Conservation (phyloP, 35 echinoderm and acorn worm genomes). For the Apostichopus californicus region DNA sequence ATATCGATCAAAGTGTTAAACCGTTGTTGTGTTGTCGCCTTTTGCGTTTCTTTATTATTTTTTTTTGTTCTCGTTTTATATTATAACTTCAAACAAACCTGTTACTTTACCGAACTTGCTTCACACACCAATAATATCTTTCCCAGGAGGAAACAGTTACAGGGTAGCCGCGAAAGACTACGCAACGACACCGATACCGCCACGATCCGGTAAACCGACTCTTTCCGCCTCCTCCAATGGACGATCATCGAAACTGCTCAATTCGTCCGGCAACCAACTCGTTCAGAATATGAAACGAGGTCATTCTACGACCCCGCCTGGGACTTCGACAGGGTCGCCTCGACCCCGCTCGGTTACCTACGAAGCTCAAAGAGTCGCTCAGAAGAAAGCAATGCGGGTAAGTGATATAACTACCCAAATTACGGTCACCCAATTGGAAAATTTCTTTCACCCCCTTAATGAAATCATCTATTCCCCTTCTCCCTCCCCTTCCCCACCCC, state of each 20-base stretch:
- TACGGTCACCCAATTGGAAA: too few species aligned
- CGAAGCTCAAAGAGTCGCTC: neutral
- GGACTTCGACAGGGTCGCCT: neutral
- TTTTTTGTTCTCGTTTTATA: neutral
- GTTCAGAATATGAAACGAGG: neutral
- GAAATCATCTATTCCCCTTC: neutral
- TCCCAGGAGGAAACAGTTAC: neutral
- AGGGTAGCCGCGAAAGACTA: neutral
- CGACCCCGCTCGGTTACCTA: neutral
- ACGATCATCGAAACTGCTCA: neutral
- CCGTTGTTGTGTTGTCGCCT: neutral
- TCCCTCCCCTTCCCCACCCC: neutral
- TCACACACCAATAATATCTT: neutral
- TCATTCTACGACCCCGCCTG: neutral
- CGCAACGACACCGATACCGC: neutral
- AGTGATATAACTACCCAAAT: neutral
- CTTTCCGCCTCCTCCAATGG: neutral
- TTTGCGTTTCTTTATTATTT: neutral
- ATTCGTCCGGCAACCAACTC: neutral
- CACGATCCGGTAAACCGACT: neutral
- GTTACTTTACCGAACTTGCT: neutral
- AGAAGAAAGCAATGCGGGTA: neutral
- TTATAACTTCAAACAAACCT: neutral
- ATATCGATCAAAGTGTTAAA: too few species aligned
- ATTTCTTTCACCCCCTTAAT: too few species aligned